Evolutionary conservation across 2,888 invertebrate genomes (phyloP).

Genomic region (Dastarcus helophoroides): DNA sequence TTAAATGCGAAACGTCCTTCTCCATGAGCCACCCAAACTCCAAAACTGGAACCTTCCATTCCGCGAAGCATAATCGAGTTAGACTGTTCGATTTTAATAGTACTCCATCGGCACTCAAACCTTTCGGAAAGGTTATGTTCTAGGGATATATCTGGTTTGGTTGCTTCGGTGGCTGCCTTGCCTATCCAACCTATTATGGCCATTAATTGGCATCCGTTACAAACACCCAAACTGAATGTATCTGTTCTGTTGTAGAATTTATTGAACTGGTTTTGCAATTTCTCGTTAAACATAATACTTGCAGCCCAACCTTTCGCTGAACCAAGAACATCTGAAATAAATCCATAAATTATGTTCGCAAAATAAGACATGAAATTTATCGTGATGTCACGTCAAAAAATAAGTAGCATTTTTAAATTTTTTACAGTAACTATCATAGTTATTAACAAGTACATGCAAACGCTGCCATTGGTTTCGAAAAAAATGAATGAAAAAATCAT

Average conservation of each 20-base stretch:
- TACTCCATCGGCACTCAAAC: constrained; percentile 59
- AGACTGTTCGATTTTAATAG: constrained; percentile 48
- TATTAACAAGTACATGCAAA: no score
- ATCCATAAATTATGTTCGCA: no score
- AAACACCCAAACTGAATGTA: constrained; percentile 94
- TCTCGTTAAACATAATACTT: constrained; percentile 69
- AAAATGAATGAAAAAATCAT: no score
- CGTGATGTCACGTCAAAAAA: no score
- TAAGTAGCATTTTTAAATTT: no score
- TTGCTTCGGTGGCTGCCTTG: constrained; percentile 28
- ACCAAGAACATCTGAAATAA: constrained; percentile 71
- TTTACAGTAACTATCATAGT: no score
- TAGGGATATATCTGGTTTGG: constrained; percentile 52
- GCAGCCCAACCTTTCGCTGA: constrained; percentile 99
- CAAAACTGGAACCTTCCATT: constrained; percentile 84
- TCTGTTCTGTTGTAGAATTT: constrained; percentile 60
- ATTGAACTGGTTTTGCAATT: constrained; percentile 63
- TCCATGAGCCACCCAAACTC: constrained; percentile 93
- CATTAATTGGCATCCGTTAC: constrained; percentile 97
- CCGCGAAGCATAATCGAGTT: constrained; percentile 75
- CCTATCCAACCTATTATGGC: constrained; percentile 86
- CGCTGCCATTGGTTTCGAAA: no score
- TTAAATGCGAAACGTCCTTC: constrained; percentile 72
- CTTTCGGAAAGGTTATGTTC: constrained; percentile 83
- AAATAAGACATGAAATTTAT: no score